These are phyloP conservation scores for Plusia festucae DNA, from an alignment of 2,888 invertebrate genomes.

Conservation along the genomic window DNA sequence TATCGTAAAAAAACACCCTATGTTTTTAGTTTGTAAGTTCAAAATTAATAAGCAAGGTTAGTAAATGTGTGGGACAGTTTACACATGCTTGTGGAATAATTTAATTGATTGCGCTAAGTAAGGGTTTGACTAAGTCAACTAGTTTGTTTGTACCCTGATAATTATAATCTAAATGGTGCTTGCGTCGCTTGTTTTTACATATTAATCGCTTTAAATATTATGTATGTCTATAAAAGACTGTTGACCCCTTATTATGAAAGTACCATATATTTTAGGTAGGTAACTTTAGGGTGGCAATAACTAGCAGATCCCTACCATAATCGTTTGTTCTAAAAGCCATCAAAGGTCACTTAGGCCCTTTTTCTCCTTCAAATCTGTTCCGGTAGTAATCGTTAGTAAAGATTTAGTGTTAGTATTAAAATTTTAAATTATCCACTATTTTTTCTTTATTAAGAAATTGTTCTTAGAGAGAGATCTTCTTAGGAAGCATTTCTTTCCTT, in stretches of 20 bases:
- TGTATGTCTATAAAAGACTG: not conserved
- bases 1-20: not conserved
- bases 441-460: no score
- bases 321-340: constrained; percentile 3
- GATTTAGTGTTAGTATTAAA: not conserved
- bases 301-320: not conserved
- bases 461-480: no score
- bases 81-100: not conserved
- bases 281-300: not conserved
- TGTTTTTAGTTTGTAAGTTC: not conserved
- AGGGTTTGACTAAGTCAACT: constrained; percentile 1
- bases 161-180: not conserved
- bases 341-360: not conserved
- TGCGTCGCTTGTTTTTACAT: not conserved
- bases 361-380: not conserved
- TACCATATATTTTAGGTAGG: no score
- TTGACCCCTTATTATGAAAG: no score
- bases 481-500: no score
- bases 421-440: not conserved
- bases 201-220: not conserved
- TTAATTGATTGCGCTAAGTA: constrained; percentile 9
- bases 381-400: not conserved
- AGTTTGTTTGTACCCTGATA: constrained; percentile 1
- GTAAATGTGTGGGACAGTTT: not conserved
- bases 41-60: not conserved